Evolutionary conservation across 2,888 invertebrate species (phyloP).

Genomic region (Osmoderma eremita): DNA sequence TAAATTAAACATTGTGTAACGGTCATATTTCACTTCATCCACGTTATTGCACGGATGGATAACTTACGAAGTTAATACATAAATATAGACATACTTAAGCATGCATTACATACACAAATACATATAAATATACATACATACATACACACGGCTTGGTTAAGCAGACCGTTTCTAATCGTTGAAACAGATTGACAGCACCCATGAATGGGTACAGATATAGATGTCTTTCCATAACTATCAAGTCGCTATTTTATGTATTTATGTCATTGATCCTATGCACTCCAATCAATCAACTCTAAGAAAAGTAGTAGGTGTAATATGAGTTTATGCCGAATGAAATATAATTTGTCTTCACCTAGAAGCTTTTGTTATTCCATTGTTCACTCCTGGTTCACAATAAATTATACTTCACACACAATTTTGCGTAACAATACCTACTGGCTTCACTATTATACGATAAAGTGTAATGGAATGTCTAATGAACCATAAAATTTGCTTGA

Average conservation of each 20-base stretch:
- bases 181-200: conserved; percentile 21
- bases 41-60: background rate
- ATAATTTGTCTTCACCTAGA: conserved; percentile 30
- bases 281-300: conserved; percentile 25
- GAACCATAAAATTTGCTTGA: too few relatives aligned
- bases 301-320: conserved; percentile 20
- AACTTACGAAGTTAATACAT: background rate
- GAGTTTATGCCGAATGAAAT: conserved; percentile 18
- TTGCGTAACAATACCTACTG: conserved; percentile 17
- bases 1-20: conserved; percentile 37
- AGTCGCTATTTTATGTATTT: conserved; percentile 31
- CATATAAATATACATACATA: background rate
- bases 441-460: conserved; percentile 1
- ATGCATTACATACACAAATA: background rate
- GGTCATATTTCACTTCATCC: conserved; percentile 11
- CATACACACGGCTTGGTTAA: background rate
- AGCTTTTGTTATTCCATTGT: conserved; percentile 26
- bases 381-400: conserved; percentile 10
- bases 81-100: too few relatives aligned
- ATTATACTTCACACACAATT: conserved; percentile 20
- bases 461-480: too few relatives aligned
- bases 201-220: conserved; percentile 30
- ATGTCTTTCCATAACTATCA: conserved; percentile 16
- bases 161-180: conserved; percentile 15
- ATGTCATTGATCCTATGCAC: conserved; percentile 18